A percentile compares a stretch with the other conserved stretches of the same genome.
Conservation (phyloP, 2,888 invertebrate genomes). For the Drosophila ochracea region DNA sequence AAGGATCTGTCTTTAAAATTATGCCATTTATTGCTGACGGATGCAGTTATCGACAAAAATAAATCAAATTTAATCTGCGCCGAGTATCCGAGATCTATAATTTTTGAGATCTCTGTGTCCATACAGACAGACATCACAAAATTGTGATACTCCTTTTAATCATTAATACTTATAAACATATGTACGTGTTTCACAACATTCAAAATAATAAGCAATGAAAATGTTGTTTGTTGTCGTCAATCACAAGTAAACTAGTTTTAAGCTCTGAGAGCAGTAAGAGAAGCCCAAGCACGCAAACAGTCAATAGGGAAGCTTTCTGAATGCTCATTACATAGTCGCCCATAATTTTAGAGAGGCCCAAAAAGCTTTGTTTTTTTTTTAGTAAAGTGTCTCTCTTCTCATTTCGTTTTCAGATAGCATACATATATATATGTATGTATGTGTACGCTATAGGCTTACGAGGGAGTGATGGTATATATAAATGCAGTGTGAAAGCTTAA, state of each 20-base stretch:
- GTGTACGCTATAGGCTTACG: background rate
- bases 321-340: background rate
- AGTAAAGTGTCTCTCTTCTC: background rate
- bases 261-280: background rate
- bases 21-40: no score
- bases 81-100: no score
- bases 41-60: no score
- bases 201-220: background rate
- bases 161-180: background rate
- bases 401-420: background rate
- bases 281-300: background rate
- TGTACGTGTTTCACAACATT: background rate
- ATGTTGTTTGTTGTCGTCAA: background rate
- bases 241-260: background rate
- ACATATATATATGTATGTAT: background rate
- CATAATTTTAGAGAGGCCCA: background rate
- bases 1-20: no score
- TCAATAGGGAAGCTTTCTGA: conserved; percentile 5
- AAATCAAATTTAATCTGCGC: no score
- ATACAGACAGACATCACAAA: no score
- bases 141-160: background rate
- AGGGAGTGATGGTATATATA: conserved; percentile 11
- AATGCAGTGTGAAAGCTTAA: background rate
- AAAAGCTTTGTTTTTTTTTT: conserved; percentile 15
- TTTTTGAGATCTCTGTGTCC: no score